Percentiles rank a stretch among this genome's conserved stretches.
Conservation (phyloP, 2,113 vertebrate species). For the Calypte anna region DNA sequence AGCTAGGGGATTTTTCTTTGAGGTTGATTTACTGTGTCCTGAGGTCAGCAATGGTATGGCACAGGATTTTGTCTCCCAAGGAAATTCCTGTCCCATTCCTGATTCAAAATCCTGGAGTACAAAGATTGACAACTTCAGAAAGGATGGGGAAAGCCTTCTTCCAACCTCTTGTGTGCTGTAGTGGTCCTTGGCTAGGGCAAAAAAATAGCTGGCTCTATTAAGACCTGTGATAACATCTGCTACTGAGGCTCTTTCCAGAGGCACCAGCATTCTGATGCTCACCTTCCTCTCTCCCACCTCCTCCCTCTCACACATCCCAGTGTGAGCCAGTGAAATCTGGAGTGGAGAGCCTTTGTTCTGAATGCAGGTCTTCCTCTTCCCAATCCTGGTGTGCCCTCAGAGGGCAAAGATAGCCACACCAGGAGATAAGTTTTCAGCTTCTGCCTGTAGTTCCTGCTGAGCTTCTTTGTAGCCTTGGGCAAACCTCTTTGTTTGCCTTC, state of each 20-base stretch:
- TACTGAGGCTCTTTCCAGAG: background rate
- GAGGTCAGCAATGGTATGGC: background rate
- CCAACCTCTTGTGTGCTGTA: background rate
- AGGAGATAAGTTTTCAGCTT: background rate
- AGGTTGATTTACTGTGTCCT: background rate
- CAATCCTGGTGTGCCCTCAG: background rate
- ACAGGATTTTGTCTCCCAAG: background rate
- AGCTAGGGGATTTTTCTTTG: background rate
- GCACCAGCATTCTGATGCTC: rapidly evolving
- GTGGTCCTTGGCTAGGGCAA: background rate
- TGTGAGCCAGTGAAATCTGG: background rate
- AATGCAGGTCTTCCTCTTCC: background rate
- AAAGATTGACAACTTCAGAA: background rate
- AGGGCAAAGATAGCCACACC: background rate
- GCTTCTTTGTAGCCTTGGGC: background rate
- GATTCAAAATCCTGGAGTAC: too few relatives aligned
- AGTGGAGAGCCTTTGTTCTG: background rate
- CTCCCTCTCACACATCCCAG: too few relatives aligned
- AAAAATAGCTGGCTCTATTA: background rate
- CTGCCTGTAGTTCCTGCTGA: background rate
- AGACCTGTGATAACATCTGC: background rate
- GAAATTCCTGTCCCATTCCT: background rate
- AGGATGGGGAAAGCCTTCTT: background rate
- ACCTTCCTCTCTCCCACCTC: rapidly evolving
- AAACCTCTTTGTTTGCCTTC: background rate